Evolutionary conservation across 2,797 vertebrate species (phyloP).

Genomic region (Allobates femoralis): DNA sequence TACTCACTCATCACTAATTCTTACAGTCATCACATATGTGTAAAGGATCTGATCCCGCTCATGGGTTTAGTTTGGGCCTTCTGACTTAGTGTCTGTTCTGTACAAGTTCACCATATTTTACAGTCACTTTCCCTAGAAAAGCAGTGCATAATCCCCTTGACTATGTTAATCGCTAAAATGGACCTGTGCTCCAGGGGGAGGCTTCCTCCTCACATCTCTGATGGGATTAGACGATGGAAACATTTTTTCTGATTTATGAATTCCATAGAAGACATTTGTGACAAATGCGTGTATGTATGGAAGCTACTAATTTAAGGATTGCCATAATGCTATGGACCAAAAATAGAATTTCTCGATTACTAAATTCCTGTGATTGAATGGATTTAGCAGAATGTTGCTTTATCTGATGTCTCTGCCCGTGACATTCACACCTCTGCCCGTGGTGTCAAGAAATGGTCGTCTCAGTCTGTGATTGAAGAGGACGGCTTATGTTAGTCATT

Average conservation of each 20-base stretch:
- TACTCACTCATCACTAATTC: too few species aligned
- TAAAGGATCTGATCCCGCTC: not conserved
- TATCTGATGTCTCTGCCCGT: not conserved
- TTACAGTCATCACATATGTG: not conserved
- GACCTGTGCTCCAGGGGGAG: constrained; percentile 25
- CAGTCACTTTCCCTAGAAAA: constrained; percentile 23
- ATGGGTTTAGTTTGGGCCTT: not conserved
- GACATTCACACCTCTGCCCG: constrained; percentile 1
- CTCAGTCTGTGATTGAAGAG: not conserved
- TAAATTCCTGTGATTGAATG: constrained; percentile 28
- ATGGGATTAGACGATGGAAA: constrained; percentile 48
- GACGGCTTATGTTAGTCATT: constrained; percentile 21
- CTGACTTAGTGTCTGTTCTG: not conserved
- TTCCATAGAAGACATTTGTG: constrained; percentile 24
- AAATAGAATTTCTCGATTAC: constrained; percentile 36
- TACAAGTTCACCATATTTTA: constrained; percentile 11
- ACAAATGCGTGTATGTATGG: constrained; percentile 12
- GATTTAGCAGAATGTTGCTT: constrained; percentile 15
- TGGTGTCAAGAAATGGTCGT: not conserved
- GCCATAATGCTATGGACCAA: not conserved
- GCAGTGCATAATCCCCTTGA: constrained; percentile 33
- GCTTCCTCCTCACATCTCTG: constrained; percentile 19
- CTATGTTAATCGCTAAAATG: constrained; percentile 45
- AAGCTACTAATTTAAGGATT: constrained; percentile 41
- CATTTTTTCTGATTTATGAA: constrained; percentile 22